Evolutionary conservation across 2,113 vertebrate species (phyloP).

Genomic region (Chinchilla lanigera): DNA sequence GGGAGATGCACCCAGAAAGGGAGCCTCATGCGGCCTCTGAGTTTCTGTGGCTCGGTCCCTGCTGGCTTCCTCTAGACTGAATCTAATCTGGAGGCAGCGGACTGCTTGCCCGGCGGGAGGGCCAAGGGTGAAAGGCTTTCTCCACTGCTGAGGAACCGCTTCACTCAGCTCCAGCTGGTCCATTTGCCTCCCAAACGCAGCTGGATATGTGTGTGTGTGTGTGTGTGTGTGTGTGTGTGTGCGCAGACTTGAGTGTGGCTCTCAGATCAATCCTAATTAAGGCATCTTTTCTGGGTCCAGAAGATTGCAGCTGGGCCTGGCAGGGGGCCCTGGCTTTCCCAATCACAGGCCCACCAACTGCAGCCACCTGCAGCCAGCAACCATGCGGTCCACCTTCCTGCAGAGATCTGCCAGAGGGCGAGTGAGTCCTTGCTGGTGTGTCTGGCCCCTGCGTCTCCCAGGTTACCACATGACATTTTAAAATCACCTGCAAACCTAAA

Average conservation of each 20-base stretch:
- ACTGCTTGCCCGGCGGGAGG: background rate
- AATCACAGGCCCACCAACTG: background rate
- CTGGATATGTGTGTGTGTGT: background rate
- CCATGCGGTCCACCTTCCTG: background rate
- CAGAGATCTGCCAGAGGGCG: background rate
- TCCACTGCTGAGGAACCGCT: background rate
- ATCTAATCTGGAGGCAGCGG: background rate
- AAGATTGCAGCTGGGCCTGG: background rate
- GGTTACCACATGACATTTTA: constrained; percentile 45
- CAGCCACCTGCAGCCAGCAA: background rate
- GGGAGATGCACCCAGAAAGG: background rate
- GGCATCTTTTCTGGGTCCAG: background rate
- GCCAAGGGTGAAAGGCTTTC: background rate
- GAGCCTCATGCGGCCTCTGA: background rate
- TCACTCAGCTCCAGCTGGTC: background rate
- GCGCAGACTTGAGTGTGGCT: background rate
- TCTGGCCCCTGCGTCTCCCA: background rate
- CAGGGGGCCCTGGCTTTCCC: background rate
- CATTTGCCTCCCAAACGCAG: background rate
- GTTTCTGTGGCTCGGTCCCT: background rate
- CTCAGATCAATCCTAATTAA: background rate
- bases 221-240: background rate
- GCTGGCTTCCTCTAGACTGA: background rate
- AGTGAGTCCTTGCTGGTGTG: background rate
- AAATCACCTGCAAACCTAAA: constrained; percentile 67